Evolutionary conservation across 2,888 invertebrate species (phyloP).

Genomic region (Eumacrocentrus americanus): DNA sequence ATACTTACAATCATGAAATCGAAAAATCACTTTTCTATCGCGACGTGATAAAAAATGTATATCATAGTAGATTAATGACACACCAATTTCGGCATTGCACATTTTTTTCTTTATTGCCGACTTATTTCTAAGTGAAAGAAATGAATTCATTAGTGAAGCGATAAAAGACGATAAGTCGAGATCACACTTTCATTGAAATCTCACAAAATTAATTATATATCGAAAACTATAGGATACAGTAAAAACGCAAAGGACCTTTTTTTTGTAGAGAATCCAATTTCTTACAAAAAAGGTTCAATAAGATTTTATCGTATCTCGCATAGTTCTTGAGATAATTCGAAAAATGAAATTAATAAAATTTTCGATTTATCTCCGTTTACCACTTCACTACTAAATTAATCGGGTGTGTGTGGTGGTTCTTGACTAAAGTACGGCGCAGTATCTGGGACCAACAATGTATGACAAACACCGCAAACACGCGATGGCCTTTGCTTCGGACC

Average conservation of each 20-base stretch:
- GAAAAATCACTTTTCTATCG: neutral
- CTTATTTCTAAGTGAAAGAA: too few relatives aligned
- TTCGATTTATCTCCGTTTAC: neutral
- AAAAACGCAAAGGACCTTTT: neutral
- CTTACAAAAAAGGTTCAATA: too few relatives aligned
- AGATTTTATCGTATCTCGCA: too few relatives aligned
- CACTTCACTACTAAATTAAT: constrained; percentile 46
- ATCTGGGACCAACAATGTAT: constrained; percentile 91
- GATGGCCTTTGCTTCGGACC: constrained; percentile 87
- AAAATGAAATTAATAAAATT: neutral
- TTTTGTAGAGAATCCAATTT: neutral
- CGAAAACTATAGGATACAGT: neutral
- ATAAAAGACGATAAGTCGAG: too few relatives aligned
- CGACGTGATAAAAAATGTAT: too few relatives aligned
- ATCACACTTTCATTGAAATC: too few relatives aligned
- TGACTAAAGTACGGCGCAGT: constrained; percentile 92
- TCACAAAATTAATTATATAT: too few relatives aligned
- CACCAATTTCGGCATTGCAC: too few relatives aligned
- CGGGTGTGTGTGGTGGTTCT: constrained; percentile 70
- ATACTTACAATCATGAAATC: neutral
- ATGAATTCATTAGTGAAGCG: too few relatives aligned
- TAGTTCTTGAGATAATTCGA: too few relatives aligned
- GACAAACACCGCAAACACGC: constrained; percentile 96
- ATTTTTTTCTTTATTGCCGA: too few relatives aligned
- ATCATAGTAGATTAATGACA: too few relatives aligned